These are phyloP conservation scores for Pherbina coryleti DNA, from an alignment of 2,888 invertebrate genomes.

Conservation along the genomic window DNA sequence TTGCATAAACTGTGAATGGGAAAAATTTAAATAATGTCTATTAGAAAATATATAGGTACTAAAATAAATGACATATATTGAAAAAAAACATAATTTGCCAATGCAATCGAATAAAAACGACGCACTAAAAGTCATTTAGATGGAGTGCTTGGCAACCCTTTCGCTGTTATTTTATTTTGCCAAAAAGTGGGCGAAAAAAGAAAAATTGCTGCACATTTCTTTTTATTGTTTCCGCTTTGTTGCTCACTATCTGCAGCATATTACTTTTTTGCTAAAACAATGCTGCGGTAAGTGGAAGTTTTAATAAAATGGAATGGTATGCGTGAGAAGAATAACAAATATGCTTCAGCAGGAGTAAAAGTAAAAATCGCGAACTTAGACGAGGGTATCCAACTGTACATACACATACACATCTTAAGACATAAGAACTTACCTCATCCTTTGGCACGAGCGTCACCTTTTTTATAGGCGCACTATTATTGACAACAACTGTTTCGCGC, in stretches of 20 bases:
- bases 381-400: neutral
- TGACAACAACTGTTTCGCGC: slow-evolving; percentile 68
- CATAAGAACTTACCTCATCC: slow-evolving; percentile 67
- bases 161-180: neutral
- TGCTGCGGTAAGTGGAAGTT: neutral
- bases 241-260: too few species aligned
- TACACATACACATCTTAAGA: neutral
- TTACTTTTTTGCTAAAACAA: neutral
- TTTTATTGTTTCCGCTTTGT: neutral
- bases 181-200: neutral
- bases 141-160: too few species aligned
- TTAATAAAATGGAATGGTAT: slow-evolving; percentile 11
- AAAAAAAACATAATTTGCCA: too few species aligned
- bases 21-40: too few species aligned
- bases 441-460: slow-evolving; percentile 69
- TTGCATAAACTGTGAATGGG: too few species aligned
- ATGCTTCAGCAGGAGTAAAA: neutral
- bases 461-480: slow-evolving; percentile 67
- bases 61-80: too few species aligned
- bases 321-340: too few species aligned
- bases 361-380: neutral
- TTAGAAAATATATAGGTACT: too few species aligned
- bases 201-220: neutral
- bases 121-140: too few species aligned
- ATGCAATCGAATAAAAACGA: too few species aligned